Base-by-base conservation (phyloP, 2,888 invertebrate genomes). In the Amiota minor region DNA sequence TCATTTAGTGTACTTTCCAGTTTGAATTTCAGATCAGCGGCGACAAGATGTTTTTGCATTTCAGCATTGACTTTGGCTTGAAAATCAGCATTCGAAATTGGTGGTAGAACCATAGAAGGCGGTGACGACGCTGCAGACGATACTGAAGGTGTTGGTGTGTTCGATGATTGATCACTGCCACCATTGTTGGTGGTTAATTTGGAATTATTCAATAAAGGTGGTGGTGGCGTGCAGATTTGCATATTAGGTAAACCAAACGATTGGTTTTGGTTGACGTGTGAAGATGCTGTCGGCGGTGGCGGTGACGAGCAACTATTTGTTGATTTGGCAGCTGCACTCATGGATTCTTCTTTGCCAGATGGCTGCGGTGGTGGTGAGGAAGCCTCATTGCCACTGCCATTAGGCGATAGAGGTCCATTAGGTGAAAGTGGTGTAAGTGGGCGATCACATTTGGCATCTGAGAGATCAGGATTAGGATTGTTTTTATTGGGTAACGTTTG, bases 401-500 rank as follows among this genome's bases (percentile, higher is more conserved):
- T 80, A 68, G 88, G 83, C 47, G 86, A 87, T 2, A 87, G 80
- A 68, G 86, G 81, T 49, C 86, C 84, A 47, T 23, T 23, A 35
- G 89, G 87, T 20, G 89, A 89, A 6, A 90, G 79, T 0, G 90
- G 89, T 56, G 93, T 94, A 11, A 92, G 92, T 0, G 94, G 93
- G 74, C 94, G 93, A 89, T 96, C 96, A 14, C 94, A 94, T 85
- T 95, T 95, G 1, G 96, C 96, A 88, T 98, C 98, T 78, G 97
- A 97, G 65, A 98, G 91, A 88, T 98, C 98, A 0, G 98, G 98
- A 89, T 98, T 97, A 0, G 98, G 98, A 89, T 98, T 98, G 91
- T 97, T 97, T 89, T 98, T 98, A 90, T 97, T 98, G 0, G 98
- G 98, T 35, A 98, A 91, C 0, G 98, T 98, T 89, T 98, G 97